Conservation (phyloP, 2,113 vertebrate genomes). For the Microtus oregoni region DNA sequence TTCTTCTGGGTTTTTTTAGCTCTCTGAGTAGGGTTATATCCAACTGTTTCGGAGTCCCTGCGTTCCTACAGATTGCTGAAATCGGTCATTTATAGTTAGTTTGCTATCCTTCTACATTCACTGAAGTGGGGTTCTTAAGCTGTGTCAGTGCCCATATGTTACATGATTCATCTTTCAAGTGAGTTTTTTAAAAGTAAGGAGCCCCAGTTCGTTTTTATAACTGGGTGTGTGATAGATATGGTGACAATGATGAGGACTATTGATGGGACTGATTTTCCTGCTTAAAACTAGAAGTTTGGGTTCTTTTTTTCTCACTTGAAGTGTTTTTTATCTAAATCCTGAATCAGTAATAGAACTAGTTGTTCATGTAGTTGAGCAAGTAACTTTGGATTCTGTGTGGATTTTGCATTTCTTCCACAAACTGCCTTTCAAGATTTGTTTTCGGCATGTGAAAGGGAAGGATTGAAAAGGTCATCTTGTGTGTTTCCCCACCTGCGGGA, state of each 20-base stretch:
- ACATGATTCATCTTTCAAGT: constrained; percentile 64
- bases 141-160: constrained; percentile 68
- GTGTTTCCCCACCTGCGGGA: not conserved
- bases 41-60: constrained; percentile 35
- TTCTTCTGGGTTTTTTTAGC: constrained; percentile 42
- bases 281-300: constrained; percentile 4
- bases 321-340: not conserved
- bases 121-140: constrained; percentile 46
- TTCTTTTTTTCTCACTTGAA: constrained; percentile 29
- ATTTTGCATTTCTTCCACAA: not conserved
- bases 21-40: constrained; percentile 11
- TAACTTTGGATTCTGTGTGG: not conserved
- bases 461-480: not conserved
- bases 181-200: not conserved
- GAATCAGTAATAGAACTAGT: not conserved
- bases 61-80: constrained; percentile 61
- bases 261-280: constrained; percentile 41
- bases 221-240: not conserved
- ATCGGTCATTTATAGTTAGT: constrained; percentile 59
- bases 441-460: not conserved
- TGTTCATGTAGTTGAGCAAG: not conserved
- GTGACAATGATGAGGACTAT: not conserved
- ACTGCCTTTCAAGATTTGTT: constrained; percentile 29
- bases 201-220: constrained; percentile 43
- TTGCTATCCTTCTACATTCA: constrained; percentile 52